Percentiles rank a stretch among this genome's conserved stretches.
Evolutionary conservation across 2,888 invertebrate genomes (phyloP).

Genomic region (Gymnosoma rotundatum): DNA sequence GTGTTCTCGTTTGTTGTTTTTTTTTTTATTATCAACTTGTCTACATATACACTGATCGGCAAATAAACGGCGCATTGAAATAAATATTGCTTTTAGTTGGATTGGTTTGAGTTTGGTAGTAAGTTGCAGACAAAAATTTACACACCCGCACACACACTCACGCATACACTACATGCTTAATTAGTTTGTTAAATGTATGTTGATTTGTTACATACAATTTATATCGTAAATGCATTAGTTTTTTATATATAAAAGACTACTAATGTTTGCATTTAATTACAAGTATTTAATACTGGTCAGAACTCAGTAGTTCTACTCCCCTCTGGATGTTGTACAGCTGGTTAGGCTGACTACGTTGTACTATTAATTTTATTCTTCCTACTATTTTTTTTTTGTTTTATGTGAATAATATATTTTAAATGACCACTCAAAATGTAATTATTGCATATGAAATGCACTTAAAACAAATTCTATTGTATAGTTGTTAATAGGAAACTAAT

Average conservation of each 20-base stretch:
- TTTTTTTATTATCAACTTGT: neutral
- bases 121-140: neutral
- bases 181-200: conserved; percentile 70
- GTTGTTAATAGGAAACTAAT: conserved; percentile 68
- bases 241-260: conserved; percentile 32
- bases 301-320: conserved; percentile 8
- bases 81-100: conserved; percentile 45
- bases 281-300: conserved; percentile 58
- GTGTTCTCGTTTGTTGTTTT: neutral
- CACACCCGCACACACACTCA: neutral
- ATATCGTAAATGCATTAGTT: conserved; percentile 68
- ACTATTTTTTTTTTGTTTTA: conserved; percentile 46
- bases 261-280: conserved; percentile 66
- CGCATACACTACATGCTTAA: conserved; percentile 41
- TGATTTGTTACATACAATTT: conserved; percentile 66
- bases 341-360: conserved; percentile 1
- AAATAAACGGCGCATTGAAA: conserved; percentile 40
- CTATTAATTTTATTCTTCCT: conserved; percentile 20
- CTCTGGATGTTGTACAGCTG: neutral
- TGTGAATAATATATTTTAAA: conserved; percentile 66
- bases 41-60: conserved; percentile 28
- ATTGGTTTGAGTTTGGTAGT: conserved; percentile 13
- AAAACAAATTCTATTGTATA: conserved; percentile 46
- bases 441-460: conserved; percentile 70
- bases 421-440: conserved; percentile 70